Evolutionary conservation across 2,113 vertebrate genomes (phyloP).

Genomic region (Daboia siamensis): DNA sequence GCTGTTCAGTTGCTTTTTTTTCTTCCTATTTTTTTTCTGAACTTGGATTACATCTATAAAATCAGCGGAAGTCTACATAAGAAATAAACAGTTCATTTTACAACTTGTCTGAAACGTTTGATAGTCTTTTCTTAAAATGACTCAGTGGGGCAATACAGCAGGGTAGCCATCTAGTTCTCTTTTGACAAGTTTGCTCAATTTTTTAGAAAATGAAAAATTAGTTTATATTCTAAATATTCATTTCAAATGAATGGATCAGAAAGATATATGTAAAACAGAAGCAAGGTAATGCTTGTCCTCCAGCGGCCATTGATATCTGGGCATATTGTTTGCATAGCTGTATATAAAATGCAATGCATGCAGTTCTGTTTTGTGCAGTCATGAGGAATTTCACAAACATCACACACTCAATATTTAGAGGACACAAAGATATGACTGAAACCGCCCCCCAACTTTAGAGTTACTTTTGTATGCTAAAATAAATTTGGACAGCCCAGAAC

Average conservation of each 20-base stretch:
- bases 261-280: neutral
- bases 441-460: neutral
- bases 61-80: neutral
- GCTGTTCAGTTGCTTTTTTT: neutral
- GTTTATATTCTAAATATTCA: neutral
- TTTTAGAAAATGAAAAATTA: neutral
- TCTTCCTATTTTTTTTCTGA: neutral
- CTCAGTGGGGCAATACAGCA: neutral
- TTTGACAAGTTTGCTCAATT: neutral
- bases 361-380: neutral
- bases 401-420: neutral
- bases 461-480: neutral
- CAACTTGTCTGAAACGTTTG: neutral
- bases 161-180: neutral
- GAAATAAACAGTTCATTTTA: neutral
- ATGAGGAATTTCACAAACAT: neutral
- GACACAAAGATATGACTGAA: neutral
- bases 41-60: neutral
- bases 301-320: neutral
- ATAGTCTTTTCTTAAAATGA: neutral
- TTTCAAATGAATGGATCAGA: neutral
- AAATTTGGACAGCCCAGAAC: neutral
- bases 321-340: neutral
- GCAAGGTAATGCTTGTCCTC: neutral
- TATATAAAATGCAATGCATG: neutral